Evolutionary conservation across 2,113 vertebrate genomes (phyloP), one percentile per base, ranked within the genome.

Genomic region (Pitta sordida): DNA sequence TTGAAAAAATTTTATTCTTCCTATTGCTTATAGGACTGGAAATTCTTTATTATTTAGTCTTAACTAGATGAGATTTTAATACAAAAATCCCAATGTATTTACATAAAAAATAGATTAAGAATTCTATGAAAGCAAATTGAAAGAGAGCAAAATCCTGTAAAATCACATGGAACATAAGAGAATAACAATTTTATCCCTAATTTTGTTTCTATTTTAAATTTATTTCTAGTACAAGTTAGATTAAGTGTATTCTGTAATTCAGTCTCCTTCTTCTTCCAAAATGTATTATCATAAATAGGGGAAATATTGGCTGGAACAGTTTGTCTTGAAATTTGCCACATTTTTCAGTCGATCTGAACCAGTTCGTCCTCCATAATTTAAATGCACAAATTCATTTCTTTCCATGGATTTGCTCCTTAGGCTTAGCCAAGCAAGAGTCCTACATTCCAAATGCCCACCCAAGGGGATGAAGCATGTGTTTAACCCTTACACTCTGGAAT

Each of bases 401-500:
- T 48, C n/a, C 1, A 1, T 39, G 7, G n/a, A 23, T 64, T 43
- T 49, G 7, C 13, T 69, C 18, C 39, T 34, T n/a, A 63, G 59
- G 19, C 46, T 73, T 83, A 48, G 34, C 23, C 20, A 52, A 64
- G 27, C n/a, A 88, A 83, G 52, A 68, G 44, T 79, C 36, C 53
- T 51, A 13, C 1, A 1, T 83, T 68, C n/a, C 27, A 70, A 90
- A 32, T 88, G 88, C 90, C 93, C 95, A 91, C 95, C 76, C 79
- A 88, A 73, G 80, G 48, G 88, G 71, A 88, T 59, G 43, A 83
- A 96, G 86, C 51, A 70, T 17, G 1, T 74, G 59, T 74, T 95
- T 88, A 86, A 39, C 64, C 79, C n/a, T 60, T 74, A 43, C 53
- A 51, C 43, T 90, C 90, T 96, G 92, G 71, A 95, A 86, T 90